A percentile compares a stretch with the other conserved stretches of the same genome.
Evolutionary conservation across 1,140 invertebrate species (phyloP).

Genomic region (Dryas iulia): DNA sequence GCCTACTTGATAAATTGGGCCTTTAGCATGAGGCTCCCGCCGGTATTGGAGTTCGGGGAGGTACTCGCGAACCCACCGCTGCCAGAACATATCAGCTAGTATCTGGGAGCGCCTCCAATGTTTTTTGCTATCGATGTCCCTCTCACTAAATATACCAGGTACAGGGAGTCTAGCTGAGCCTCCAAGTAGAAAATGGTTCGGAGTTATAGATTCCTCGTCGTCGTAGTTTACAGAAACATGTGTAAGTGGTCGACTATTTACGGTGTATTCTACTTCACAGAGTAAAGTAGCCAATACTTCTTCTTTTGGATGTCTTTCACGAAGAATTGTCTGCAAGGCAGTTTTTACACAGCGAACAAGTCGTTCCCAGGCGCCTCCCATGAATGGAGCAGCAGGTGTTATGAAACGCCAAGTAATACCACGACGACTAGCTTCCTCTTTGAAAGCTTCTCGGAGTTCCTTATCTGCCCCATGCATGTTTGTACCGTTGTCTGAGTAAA

Average conservation of each 20-base stretch:
- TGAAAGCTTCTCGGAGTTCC: not conserved
- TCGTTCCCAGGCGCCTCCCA: conserved; percentile 68
- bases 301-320: conserved; percentile 33
- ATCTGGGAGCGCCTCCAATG: conserved; percentile 34
- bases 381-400: conserved; percentile 57
- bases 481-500: conserved; percentile 48
- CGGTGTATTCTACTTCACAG: conserved; percentile 39
- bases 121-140: conserved; percentile 6
- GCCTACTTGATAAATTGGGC: not conserved
- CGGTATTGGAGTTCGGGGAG: conserved; percentile 34
- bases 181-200: conserved; percentile 56
- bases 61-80: conserved; percentile 46
- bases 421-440: conserved; percentile 10
- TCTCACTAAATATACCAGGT: conserved; percentile 17
- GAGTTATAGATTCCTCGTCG: conserved; percentile 42
- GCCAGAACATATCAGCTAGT: conserved; percentile 30
- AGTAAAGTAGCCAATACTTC: conserved; percentile 41
- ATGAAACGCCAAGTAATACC: conserved; percentile 55
- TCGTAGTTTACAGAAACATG: conserved; percentile 40
- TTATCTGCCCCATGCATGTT: conserved; percentile 34
- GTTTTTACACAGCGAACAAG: conserved; percentile 56
- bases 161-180: conserved; percentile 28
- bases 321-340: conserved; percentile 31
- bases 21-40: conserved; percentile 18
- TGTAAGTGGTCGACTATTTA: conserved; percentile 51